phyloP scores from a whole-genome alignment of 1,140 invertebrate genomes.

The Conus betulinus region DNA sequence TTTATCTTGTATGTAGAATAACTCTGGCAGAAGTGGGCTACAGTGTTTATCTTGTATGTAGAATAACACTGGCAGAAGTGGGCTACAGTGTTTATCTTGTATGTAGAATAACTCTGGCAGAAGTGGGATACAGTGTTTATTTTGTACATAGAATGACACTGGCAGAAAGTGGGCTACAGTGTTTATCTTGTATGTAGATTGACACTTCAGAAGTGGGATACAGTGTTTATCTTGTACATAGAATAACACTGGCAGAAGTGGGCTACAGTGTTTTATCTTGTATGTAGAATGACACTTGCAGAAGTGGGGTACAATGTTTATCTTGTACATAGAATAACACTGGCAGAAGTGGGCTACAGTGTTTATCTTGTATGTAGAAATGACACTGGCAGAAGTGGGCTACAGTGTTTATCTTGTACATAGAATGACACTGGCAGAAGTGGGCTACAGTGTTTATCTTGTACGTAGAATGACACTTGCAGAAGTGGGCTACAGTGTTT shows the following conservation, averaged over 20 bases:
- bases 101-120: slow-evolving; percentile 68
- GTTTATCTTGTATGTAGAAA: slow-evolving; percentile 50
- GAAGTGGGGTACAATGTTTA: slow-evolving; percentile 73
- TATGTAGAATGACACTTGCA: slow-evolving; percentile 67
- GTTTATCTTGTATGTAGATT: slow-evolving; percentile 54
- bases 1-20: slow-evolving; percentile 54
- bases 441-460: no score
- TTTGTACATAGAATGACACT: slow-evolving; percentile 61
- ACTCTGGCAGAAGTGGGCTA: slow-evolving; percentile 70
- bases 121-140: slow-evolving; percentile 73
- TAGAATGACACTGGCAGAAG: no score
- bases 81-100: slow-evolving; percentile 57
- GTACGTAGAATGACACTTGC: slow-evolving; percentile 67
- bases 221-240: slow-evolving; percentile 26
- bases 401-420: slow-evolving; percentile 46
- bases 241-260: no score
- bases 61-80: slow-evolving; percentile 67
- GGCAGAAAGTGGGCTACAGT: background rate
- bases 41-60: slow-evolving; percentile 47
- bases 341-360: background rate
- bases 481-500: slow-evolving; percentile 72
- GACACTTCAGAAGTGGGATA: slow-evolving; percentile 69
- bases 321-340: slow-evolving; percentile 62
- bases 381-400: slow-evolving; percentile 68
- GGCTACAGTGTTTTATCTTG: no score